Evolutionary conservation across 2,888 invertebrate species (phyloP).

Genomic region (Itoplectis maculator): DNA sequence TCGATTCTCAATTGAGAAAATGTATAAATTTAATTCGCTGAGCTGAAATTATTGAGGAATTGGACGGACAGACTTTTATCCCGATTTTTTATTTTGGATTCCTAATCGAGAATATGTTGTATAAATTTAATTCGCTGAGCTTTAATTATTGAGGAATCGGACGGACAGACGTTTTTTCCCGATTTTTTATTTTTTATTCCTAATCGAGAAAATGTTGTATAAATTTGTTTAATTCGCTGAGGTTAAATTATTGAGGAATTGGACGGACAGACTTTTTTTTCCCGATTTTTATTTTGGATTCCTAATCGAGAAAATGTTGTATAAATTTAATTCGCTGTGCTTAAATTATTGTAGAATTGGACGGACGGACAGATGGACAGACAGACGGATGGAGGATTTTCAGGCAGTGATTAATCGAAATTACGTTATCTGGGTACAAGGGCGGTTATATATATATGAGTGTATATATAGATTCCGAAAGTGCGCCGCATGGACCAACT

Average conservation of each 20-base stretch:
- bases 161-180: not conserved
- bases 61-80: not conserved
- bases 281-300: slow-evolving; percentile 2
- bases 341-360: slow-evolving; percentile 44
- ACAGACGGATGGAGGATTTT: slow-evolving; percentile 52
- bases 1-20: not conserved
- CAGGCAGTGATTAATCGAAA: slow-evolving; percentile 44
- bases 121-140: too few relatives aligned
- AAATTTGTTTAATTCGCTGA: too few relatives aligned
- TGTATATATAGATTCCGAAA: slow-evolving; percentile 40
- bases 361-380: too few relatives aligned
- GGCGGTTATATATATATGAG: not conserved
- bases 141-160: not conserved
- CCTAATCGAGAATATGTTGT: not conserved
- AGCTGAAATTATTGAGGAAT: not conserved
- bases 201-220: slow-evolving; percentile 1
- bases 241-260: not conserved
- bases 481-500: slow-evolving; percentile 39
- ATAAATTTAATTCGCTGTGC: too few relatives aligned
- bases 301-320: not conserved
- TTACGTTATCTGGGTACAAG: slow-evolving; percentile 24
- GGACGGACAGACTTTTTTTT: not conserved
- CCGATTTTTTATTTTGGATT: slow-evolving; percentile 9
- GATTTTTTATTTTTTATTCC: not conserved
- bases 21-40: too few relatives aligned